Evolutionary conservation across 1,140 invertebrate genomes (phyloP).

Genomic region (Thaumatotibia leucotreta): DNA sequence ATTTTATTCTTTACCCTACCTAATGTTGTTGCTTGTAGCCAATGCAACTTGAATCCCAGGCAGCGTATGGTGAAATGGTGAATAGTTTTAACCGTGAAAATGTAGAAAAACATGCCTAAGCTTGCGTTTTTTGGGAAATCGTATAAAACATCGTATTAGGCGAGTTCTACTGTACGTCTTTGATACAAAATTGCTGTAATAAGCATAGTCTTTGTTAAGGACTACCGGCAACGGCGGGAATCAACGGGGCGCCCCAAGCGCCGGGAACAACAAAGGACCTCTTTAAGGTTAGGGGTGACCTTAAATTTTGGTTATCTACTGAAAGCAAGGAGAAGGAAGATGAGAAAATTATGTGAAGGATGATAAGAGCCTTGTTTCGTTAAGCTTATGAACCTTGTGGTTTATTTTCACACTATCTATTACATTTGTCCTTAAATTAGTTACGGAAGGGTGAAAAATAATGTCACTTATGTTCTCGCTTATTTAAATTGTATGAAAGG

Average conservation of each 20-base stretch:
- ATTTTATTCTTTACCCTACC: no score
- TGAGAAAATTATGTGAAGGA: background rate
- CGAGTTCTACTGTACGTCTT: no score
- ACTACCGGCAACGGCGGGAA: background rate
- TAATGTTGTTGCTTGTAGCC: no score
- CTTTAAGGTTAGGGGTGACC: background rate
- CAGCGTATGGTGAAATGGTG: no score
- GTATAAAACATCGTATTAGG: no score
- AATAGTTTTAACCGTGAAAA: no score
- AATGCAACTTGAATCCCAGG: no score
- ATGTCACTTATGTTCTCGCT: no score
- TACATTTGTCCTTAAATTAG: background rate
- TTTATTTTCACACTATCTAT: background rate
- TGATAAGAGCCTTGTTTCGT: background rate
- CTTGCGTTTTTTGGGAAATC: no score
- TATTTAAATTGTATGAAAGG: no score
- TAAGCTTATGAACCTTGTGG: background rate
- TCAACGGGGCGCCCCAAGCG: background rate
- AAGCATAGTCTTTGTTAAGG: background rate
- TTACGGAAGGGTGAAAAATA: no score
- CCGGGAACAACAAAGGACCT: background rate
- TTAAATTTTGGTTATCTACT: slow-evolving; percentile 5
- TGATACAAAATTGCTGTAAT: slow-evolving; percentile 5
- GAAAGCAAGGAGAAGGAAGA: background rate
- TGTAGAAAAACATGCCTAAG: no score